Percentiles rank a stretch among this genome's conserved stretches.
These are phyloP conservation scores for Scaptomyza reducta DNA, from an alignment of 2,888 invertebrate genomes.

Conservation along the genomic window DNA sequence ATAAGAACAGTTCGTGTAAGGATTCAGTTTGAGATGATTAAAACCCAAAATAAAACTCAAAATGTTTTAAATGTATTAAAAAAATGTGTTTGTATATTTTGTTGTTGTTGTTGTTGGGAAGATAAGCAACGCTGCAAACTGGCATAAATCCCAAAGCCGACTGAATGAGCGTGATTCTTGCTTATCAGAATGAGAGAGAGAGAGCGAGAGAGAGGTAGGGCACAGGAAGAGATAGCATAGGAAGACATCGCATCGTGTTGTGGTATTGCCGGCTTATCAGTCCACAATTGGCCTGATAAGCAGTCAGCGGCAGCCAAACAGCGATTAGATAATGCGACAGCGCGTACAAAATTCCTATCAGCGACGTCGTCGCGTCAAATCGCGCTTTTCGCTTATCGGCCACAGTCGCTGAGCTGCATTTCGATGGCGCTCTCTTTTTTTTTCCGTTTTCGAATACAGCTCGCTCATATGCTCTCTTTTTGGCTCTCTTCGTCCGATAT, in stretches of 20 bases:
- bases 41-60: background rate
- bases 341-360: slow-evolving; percentile 26
- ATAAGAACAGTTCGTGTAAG: background rate
- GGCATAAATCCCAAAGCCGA: slow-evolving; percentile 58
- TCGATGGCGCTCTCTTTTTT: slow-evolving; percentile 19
- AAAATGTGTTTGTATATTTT: background rate
- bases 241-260: slow-evolving; percentile 38
- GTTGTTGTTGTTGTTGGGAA: slow-evolving; percentile 12
- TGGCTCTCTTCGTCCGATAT: slow-evolving; percentile 8
- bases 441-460: slow-evolving; percentile 13
- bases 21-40: slow-evolving; percentile 15
- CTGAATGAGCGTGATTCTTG: slow-evolving; percentile 54
- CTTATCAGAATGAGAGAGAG: slow-evolving; percentile 29
- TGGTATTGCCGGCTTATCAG: slow-evolving; percentile 46
- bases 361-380: background rate
- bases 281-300: slow-evolving; percentile 42
- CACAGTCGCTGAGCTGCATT: slow-evolving; percentile 21
- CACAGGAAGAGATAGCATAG: slow-evolving; percentile 53
- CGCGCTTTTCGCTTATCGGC: slow-evolving; percentile 23
- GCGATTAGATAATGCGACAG: slow-evolving; percentile 53
- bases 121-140: slow-evolving; percentile 46
- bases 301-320: slow-evolving; percentile 24
- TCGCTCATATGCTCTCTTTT: slow-evolving; percentile 22
- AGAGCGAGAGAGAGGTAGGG: background rate
- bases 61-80: background rate